phyloP scores from a whole-genome alignment of 30 jellyfish, hydroid and myxozoan genomes.

The Catostylus mosaicus region DNA sequence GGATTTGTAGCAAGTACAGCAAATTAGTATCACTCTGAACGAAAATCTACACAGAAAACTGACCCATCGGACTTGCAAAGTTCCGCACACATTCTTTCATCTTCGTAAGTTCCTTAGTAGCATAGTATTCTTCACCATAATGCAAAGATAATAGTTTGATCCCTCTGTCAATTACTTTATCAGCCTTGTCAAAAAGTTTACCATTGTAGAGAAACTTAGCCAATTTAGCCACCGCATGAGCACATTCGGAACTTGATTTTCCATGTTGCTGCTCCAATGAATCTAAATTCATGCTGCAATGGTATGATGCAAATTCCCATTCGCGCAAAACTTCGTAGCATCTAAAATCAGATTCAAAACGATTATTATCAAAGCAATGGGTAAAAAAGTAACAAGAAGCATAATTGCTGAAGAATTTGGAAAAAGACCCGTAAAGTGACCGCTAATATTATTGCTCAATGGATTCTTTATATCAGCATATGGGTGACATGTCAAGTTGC shows the following conservation, averaged over 20 bases:
- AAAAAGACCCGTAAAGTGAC: no score
- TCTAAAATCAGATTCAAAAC: no score
- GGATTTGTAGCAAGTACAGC: no score
- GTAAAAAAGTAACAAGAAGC: no score
- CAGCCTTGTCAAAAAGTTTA: conserved; percentile 50
- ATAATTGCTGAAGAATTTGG: no score
- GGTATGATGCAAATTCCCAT: conserved; percentile 76
- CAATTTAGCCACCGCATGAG: conserved; percentile 45
- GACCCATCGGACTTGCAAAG: conserved; percentile 53
- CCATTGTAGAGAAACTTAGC: conserved; percentile 68
- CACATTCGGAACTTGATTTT: conserved; percentile 64
- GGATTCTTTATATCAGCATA: no score
- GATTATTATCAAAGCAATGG: no score
- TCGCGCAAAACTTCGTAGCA: conserved; percentile 78
- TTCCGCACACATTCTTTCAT: conserved; percentile 66
- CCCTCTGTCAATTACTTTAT: conserved; percentile 66
- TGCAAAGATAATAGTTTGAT: conserved; percentile 61
- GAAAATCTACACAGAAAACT: conserved; percentile 39
- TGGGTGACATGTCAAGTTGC: no score
- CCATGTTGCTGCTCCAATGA: conserved; percentile 72
- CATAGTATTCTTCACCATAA: conserved; percentile 60
- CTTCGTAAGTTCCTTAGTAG: conserved; percentile 43
- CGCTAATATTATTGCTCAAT: no score
- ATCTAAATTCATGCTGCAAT: conserved; percentile 71
- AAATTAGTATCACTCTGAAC: no score